Evolutionary conservation across 2,888 invertebrate species (phyloP).

Genomic region (Schrankia costaestrigalis): DNA sequence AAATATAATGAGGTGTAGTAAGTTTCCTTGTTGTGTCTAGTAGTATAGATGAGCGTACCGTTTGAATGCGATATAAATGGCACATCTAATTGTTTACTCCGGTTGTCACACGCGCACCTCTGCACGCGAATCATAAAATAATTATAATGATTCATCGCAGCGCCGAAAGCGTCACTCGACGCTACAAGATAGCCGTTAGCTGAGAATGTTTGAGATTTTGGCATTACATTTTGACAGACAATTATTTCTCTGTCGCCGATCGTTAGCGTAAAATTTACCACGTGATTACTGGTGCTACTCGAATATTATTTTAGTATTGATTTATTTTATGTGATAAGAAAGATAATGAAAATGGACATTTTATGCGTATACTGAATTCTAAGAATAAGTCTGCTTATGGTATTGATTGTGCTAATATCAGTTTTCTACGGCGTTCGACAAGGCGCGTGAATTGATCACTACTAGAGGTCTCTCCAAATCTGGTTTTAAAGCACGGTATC

Average conservation of each 20-base stretch:
- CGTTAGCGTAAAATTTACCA: conserved; percentile 67
- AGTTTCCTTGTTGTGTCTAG: not conserved
- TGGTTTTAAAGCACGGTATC: too few species aligned
- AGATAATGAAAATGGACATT: too few species aligned
- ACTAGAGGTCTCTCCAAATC: too few species aligned
- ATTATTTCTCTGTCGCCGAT: conserved; percentile 73
- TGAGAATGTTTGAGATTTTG: conserved; percentile 67
- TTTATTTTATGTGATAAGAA: too few species aligned
- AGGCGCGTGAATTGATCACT: not conserved
- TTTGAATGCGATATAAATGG: conserved; percentile 22
- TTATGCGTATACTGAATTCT: too few species aligned
- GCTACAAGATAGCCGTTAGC: conserved; percentile 49
- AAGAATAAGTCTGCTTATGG: too few species aligned
- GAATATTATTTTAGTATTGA: conserved; percentile 42
- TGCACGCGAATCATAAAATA: conserved; percentile 62
- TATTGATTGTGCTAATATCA: too few species aligned
- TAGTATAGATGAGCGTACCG: conserved; percentile 4
- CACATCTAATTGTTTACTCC: conserved; percentile 51
- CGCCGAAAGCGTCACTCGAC: conserved; percentile 62
- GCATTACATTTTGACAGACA: conserved; percentile 73
- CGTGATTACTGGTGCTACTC: conserved; percentile 50
- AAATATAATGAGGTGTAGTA: not conserved
- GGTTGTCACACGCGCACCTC: conserved; percentile 30
- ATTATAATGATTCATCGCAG: conserved; percentile 71
- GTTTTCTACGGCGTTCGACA: not conserved